A percentile compares a stretch with the other conserved stretches of the same genome.
phyloP scores from a whole-genome alignment of 2,888 invertebrate species.

The Eustalomyia histrio region DNA sequence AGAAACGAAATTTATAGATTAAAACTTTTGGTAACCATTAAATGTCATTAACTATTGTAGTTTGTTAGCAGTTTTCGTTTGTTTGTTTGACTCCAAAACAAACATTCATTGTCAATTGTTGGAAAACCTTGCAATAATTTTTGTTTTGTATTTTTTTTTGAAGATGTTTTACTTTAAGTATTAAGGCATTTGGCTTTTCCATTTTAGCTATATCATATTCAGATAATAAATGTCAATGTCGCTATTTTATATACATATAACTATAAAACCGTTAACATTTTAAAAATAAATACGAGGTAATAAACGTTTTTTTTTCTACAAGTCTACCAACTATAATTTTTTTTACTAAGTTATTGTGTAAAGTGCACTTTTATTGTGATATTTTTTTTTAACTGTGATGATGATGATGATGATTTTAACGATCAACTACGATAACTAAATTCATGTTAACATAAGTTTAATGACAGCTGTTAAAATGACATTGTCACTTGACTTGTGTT shows the following conservation, averaged over 20 bases:
- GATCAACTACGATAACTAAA: background rate
- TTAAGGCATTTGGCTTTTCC: background rate
- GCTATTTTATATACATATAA: background rate
- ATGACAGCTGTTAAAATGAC: conserved; percentile 11
- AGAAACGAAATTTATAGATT: background rate
- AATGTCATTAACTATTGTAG: too few relatives aligned
- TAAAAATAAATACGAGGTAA: background rate
- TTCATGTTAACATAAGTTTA: background rate
- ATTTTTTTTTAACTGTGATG: background rate
- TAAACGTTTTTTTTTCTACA: conserved; percentile 14
- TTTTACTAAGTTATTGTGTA: background rate
- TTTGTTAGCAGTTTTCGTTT: too few relatives aligned
- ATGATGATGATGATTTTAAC: too few relatives aligned
- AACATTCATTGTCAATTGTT: conserved; percentile 36
- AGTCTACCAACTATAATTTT: background rate
- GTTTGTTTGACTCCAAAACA: background rate
- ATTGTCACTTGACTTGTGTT: conserved; percentile 44
- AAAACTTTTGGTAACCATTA: background rate
- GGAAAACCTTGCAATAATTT: conserved; percentile 29
- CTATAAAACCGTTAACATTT: conserved; percentile 23
- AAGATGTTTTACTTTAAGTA: background rate
- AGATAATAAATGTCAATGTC: conserved; percentile 39
- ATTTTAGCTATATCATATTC: background rate
- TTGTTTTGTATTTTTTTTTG: conserved; percentile 20
- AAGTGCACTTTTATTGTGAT: background rate